A percentile compares a stretch with the other conserved stretches of the same genome.
Evolutionary conservation across 1,140 invertebrate species (phyloP).

Genomic region (Octopus sinensis): DNA sequence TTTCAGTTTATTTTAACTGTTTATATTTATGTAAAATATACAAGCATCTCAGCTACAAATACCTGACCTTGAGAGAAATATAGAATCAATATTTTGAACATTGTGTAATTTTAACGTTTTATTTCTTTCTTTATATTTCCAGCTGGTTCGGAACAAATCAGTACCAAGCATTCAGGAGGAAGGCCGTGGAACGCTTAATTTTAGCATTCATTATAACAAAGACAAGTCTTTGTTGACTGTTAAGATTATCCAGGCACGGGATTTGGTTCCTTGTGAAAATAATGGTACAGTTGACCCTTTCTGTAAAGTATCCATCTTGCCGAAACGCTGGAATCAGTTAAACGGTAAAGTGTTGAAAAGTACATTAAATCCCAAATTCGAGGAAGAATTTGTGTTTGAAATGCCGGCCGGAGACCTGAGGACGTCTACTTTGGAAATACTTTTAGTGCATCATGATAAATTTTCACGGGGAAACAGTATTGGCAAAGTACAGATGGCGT

Average conservation of each 20-base stretch:
- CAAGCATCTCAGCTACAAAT: too few species aligned
- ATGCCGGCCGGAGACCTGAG: conserved; percentile 36
- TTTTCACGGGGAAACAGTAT: conserved; percentile 53
- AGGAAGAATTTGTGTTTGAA: conserved; percentile 57
- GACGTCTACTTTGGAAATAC: conserved; percentile 48
- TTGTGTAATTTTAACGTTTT: not conserved
- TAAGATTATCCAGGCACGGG: conserved; percentile 47
- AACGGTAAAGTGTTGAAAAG: conserved; percentile 62
- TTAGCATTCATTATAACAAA: conserved; percentile 45
- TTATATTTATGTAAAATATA: too few species aligned
- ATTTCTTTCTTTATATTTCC: conserved; percentile 24
- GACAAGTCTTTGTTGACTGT: conserved; percentile 51
- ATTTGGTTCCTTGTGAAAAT: conserved; percentile 47
- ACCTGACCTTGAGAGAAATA: too few species aligned
- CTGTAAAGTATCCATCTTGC: conserved; percentile 46
- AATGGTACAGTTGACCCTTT: conserved; percentile 53
- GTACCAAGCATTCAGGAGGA: conserved; percentile 48
- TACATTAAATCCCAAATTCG: conserved; percentile 64
- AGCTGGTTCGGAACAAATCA: conserved; percentile 39
- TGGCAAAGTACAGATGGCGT: conserved; percentile 45
- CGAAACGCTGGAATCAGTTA: conserved; percentile 36
- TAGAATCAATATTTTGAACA: not conserved
- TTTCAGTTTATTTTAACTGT: too few species aligned
- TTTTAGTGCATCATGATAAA: conserved; percentile 52
- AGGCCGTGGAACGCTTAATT: conserved; percentile 47